phyloP scores from a whole-genome alignment of 1,140 invertebrate species.

The Chionoecetes opilio region DNA sequence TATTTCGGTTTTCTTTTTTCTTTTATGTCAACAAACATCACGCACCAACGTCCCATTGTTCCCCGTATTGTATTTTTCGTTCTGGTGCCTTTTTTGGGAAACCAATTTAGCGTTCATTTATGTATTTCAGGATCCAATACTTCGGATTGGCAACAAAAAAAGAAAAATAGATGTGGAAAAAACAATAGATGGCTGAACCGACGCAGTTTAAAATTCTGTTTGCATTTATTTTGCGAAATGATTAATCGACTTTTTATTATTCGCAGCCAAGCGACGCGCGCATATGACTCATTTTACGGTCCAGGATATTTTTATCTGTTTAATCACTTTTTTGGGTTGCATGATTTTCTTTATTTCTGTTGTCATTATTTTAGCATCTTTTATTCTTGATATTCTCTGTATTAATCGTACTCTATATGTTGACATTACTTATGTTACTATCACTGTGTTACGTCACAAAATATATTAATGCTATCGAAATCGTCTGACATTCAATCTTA shows the following conservation, averaged over 20 bases:
- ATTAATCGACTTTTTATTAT: conserved; percentile 61
- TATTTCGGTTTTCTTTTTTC: neutral
- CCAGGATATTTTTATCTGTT: neutral
- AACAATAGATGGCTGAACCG: neutral
- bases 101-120: conserved; percentile 12
- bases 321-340: neutral
- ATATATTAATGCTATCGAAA: too few species aligned
- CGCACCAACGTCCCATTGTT: neutral
- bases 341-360: too few species aligned
- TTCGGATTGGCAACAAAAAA: neutral
- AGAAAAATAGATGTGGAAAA: neutral
- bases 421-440: too few species aligned
- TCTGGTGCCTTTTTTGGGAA: neutral
- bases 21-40: neutral
- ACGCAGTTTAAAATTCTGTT: conserved; percentile 42
- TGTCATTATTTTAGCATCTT: too few species aligned
- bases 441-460: too few species aligned
- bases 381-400: too few species aligned
- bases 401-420: too few species aligned
- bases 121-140: neutral
- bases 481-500: too few species aligned
- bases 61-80: neutral
- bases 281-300: neutral
- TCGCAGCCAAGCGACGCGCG: conserved; percentile 35
- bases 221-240: conserved; percentile 62